Evolutionary conservation across 2,113 vertebrate species (phyloP), one percentile per base, ranked within the genome.

Genomic region (Brachypodius melanocephalos): DNA sequence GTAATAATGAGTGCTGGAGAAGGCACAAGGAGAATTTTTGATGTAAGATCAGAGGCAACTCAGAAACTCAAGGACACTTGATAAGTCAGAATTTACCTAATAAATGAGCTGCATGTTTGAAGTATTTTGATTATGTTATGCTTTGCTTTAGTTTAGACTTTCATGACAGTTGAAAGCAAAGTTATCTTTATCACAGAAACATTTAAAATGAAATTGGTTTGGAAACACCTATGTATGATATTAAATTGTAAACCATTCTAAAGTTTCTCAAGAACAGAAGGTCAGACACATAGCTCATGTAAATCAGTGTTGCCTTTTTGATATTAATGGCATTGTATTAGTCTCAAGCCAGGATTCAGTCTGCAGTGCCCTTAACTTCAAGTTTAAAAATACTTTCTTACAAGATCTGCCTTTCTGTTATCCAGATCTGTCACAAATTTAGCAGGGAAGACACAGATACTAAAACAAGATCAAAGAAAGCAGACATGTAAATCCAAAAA

Each of bases 31-130:
- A 96, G 89, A 89, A 84, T 96, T 90, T 94, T 85, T 95, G 59
- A 93, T 96, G 59, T 42, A 71, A 82, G 89, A 87, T 95, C 72
- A 92, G 90, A 96, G 68, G 51, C 74, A 57, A 80, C 84, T 69
- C 46, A 88, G 85, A 90, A 85, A 93, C 75, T 72, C 93, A 93
- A 72, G 86, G 66, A 85, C 78, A 93, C 72, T 90, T 90, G 32
- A 89, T 31, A 94, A 96, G 87, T 95, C 90, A 95, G 67, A 97
- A 96, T 95, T 94, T 96, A 96, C 91, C 95, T 96, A 95, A 94
- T 90, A 95, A 96, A 92, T 14, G 66, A 96, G 79, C 21, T 85
- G 69, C 75, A 93, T 90, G 96, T 94, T 85, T 72, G 36, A 82
- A 93, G 89, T 88, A 36, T 92, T 89, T 91, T 91, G 73, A 93